These are phyloP conservation scores for Rhagophthalmus giganteus DNA, from an alignment of 2,888 invertebrate genomes.

Conservation along the genomic window DNA sequence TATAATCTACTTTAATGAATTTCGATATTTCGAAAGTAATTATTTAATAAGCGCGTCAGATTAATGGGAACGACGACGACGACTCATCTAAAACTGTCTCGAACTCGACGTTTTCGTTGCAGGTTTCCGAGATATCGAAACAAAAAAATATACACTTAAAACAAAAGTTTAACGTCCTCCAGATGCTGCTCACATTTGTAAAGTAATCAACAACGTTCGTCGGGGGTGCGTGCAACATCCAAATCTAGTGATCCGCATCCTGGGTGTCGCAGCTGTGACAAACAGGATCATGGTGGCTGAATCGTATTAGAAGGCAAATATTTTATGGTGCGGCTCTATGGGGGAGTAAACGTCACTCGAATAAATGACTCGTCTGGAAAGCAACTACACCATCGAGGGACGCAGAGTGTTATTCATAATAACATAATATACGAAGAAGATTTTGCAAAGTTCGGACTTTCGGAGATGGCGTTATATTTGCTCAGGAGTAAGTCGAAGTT, in stretches of 20 bases:
- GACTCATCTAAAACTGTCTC: too few species aligned
- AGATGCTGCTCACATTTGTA: slow-evolving; percentile 20
- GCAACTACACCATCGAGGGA: too few species aligned
- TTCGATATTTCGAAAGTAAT: too few species aligned
- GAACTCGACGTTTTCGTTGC: neutral
- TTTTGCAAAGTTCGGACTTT: slow-evolving; percentile 6
- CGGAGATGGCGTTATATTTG: slow-evolving; percentile 4
- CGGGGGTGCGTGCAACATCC: slow-evolving; percentile 6
- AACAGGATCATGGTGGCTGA: slow-evolving; percentile 13
- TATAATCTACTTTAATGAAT: too few species aligned
- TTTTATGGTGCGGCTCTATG: slow-evolving; percentile 9
- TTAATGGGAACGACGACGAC: too few species aligned
- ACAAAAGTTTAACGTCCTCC: slow-evolving; percentile 1
- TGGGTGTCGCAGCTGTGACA: slow-evolving; percentile 16
- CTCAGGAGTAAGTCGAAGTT: slow-evolving; percentile 1
- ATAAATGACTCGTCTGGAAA: slow-evolving; percentile 12
- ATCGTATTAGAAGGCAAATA: slow-evolving; percentile 17
- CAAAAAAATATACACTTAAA: neutral
- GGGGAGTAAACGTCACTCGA: slow-evolving; percentile 4
- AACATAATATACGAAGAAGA: neutral
- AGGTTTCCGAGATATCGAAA: neutral
- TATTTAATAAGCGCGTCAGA: too few species aligned
- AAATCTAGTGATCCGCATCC: slow-evolving; percentile 10
- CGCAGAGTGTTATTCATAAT: too few species aligned
- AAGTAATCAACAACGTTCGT: slow-evolving; percentile 15